These are phyloP conservation scores for Callopanchax toddi DNA, from an alignment of 2,113 vertebrate species.

Conservation along the genomic window DNA sequence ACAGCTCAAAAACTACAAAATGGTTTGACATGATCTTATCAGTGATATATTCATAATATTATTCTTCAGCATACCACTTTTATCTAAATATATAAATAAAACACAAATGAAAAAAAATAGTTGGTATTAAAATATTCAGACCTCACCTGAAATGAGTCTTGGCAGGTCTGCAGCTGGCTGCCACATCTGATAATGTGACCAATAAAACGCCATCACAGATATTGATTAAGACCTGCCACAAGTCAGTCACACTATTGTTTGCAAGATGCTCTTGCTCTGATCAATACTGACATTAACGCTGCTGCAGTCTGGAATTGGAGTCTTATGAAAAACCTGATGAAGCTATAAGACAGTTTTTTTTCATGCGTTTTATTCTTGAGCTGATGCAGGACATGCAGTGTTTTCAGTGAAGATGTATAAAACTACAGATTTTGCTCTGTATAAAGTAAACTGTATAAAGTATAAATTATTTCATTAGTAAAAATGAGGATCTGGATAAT, in stretches of 20 bases:
- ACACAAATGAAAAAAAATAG: neutral
- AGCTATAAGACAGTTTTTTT: neutral
- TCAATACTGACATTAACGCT: neutral
- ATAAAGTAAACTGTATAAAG: neutral
- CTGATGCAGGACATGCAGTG: no score
- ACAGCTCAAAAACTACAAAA: neutral
- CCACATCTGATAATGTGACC: slow-evolving; percentile 23
- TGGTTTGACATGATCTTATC: neutral
- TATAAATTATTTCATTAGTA: neutral
- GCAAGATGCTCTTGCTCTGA: neutral
- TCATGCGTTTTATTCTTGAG: neutral
- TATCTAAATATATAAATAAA: neutral
- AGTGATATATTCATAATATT: neutral
- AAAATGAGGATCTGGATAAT: neutral
- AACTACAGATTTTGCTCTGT: neutral
- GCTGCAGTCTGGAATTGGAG: neutral
- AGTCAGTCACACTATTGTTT: neutral
- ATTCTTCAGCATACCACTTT: neutral
- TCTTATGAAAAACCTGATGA: neutral
- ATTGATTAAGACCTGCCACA: slow-evolving; percentile 4
- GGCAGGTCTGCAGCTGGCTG: slow-evolving; percentile 37
- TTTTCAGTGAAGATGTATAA: neutral
- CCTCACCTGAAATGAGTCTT: slow-evolving; percentile 8
- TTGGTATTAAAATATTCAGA: neutral
- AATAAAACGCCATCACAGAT: slow-evolving; percentile 1